A percentile compares a stretch with the other conserved stretches of the same genome.
phyloP scores from a whole-genome alignment of 1,140 invertebrate genomes.

The Parasteatoda tepidariorum region DNA sequence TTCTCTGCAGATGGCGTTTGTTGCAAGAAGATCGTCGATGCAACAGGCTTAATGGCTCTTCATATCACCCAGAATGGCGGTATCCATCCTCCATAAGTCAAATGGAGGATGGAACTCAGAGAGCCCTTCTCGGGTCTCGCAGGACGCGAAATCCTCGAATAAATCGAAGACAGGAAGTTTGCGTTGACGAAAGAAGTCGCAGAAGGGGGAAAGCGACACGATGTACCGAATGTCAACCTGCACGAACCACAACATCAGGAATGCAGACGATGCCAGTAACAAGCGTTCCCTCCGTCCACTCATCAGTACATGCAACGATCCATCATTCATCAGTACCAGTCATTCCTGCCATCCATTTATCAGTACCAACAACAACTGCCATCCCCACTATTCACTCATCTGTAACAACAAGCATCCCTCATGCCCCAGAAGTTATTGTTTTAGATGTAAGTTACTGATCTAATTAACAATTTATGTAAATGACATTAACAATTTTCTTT shows the following conservation, averaged over 20 bases:
- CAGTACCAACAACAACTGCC: too few species aligned
- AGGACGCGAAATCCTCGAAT: not conserved
- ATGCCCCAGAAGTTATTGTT: conserved; percentile 5
- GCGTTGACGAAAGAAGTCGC: conserved; percentile 23
- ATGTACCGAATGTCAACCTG: not conserved
- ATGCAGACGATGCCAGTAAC: too few species aligned
- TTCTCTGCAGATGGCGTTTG: not conserved
- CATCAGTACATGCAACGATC: too few species aligned
- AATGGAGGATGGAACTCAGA: not conserved
- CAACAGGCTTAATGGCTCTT: not conserved
- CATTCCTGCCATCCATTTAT: too few species aligned
- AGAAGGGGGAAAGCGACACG: conserved; percentile 12
- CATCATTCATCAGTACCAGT: too few species aligned
- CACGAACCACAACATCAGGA: too few species aligned
- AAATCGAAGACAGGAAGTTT: not conserved
- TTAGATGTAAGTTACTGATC: conserved; percentile 14
- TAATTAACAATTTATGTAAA: too few species aligned
- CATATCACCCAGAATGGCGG: conserved; percentile 3
- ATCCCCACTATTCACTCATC: not conserved
- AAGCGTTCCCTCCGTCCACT: too few species aligned
- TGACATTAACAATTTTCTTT: too few species aligned
- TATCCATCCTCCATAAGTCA: not conserved
- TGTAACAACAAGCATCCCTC: not conserved
- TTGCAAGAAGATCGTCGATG: conserved; percentile 7
- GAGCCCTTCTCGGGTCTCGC: not conserved